Base-by-base conservation (phyloP, 2,797 vertebrate species). In the Fringilla coelebs region DNA sequence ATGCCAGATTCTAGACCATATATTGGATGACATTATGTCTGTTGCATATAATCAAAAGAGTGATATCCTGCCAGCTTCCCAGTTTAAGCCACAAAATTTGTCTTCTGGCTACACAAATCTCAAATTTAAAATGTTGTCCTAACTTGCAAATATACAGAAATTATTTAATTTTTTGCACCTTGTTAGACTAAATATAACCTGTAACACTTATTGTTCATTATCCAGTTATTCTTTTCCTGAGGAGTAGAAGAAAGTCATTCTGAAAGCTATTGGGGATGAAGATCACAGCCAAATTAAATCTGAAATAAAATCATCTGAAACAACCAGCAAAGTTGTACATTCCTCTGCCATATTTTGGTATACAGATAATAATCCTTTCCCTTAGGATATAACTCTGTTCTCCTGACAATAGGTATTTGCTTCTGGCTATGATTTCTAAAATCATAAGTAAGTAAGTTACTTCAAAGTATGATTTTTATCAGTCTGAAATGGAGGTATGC, bases 391-490 rank as follows among this genome's bases (percentile, higher is more conserved):
- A 89, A 76, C n/a, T 21, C 54, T 70, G 2, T 73, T 91, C 76
- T 89, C 40, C 32, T 84, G 70, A 85, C 60, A 86, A 57, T 32
- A 66, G 16, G 11, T 76, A 66, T 94, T 94, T 92, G 55, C 92
- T 94, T 80, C 70, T 93, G 55, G 76, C 55, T 88, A 52, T 74
- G 76, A 71, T 46, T 96, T 93, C 86, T 57, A 68, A 66, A 95
- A 88, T 48, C 13, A 32, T 60, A 41, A 34, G 48, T 51, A 40
- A 58, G 36, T 67, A 85, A 78, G 3, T 58, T 89, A 84, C 85
- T 96, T 93, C 88, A 94, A 92, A 94, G 67, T 32, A 76, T 11
- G 28, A 70, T 92, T 94, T 84, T 91, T 86, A 93, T 95, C 79
- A 73, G 16, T 67, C 90, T 85, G 32, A 81, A 95, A 65, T 76